Evolutionary conservation across 2,797 vertebrate genomes (phyloP), one percentile per base, ranked within the genome.

Genomic region (Phoeniculus purpureus): DNA sequence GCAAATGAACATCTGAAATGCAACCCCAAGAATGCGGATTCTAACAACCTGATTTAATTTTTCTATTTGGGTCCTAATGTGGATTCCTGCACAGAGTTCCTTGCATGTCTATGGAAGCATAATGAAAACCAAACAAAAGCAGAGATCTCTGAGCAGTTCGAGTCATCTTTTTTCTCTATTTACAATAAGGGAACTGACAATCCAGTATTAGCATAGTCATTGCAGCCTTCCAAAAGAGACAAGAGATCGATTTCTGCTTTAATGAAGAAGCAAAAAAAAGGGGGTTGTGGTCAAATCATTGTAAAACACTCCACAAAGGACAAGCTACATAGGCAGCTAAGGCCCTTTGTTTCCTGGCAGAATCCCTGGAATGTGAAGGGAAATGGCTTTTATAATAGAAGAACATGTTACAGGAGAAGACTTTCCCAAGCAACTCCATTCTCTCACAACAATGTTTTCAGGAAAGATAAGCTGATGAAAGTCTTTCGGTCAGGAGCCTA

Each of bases 381-480:
- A 87, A 91, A 62, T 40, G 3, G 2, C 37, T 80, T 89, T 78
- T 58, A 29, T 32, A 92, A 81, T 2, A 65, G 37, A 84, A 91
- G 9, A 81, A 75, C 15, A 27, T 37, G 15, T 40, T 81, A 82
- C n/a, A 6, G 56, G 72, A 60, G 74, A 85, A 74, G 15, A 87
- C 79, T 85, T 89, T 87, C 73, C 91, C 66, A 85, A 83, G 76
- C 37, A 94, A 89, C 85, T 93, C 83, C 3, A 2, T 92, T 73
- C 62, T 77, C 91, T 87, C 73, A 78, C 40, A 70, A 52, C 75
- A 89, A 73, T 81, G 55, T n/a, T 89, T 91, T 87, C 48, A 68
- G 56, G 85, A 83, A 87, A 93, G 83, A 82, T 81, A 92, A 94
- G 81, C 67, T 75, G 85, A 91, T 77, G 23, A 81, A 91, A 89